These are phyloP conservation scores for Diacarnus erythraeanus DNA, from an alignment of 37 sponge, comb jelly and placozoan genomes.

Conservation along the genomic window DNA sequence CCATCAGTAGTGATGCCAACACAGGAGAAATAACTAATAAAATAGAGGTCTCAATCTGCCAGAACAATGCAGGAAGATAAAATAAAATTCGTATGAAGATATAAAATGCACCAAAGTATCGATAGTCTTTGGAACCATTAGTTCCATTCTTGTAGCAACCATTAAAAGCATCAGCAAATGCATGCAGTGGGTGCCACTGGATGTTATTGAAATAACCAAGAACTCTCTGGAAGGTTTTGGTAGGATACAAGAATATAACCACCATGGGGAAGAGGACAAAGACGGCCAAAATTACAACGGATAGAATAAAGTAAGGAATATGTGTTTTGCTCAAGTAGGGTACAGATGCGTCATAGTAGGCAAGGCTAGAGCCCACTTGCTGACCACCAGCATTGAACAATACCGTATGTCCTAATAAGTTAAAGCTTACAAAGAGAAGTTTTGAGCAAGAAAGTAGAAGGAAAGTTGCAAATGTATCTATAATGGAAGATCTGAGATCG, in stretches of 20 bases:
- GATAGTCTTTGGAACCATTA: constrained; percentile 25
- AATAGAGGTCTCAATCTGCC: background rate
- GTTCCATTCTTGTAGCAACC: constrained; percentile 51
- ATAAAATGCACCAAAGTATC: constrained; percentile 38
- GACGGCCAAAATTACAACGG: background rate
- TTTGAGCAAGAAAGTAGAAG: constrained; percentile 66
- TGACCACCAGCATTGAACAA: background rate
- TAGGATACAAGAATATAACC: constrained; percentile 21
- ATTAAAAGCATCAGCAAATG: constrained; percentile 28
- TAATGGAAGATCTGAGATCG: constrained; percentile 30
- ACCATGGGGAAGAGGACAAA: constrained; percentile 14
- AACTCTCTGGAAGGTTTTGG: background rate
- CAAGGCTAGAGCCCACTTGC: background rate
- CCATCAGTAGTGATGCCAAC: background rate
- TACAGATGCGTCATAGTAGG: constrained; percentile 2
- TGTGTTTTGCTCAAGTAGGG: constrained; percentile 8
- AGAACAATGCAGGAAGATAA: background rate
- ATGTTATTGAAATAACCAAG: constrained; percentile 3
- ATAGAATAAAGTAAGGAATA: constrained; percentile 15
- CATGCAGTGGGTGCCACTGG: constrained; percentile 21
- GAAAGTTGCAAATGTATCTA: constrained; percentile 55
- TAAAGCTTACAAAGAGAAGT: constrained; percentile 4
- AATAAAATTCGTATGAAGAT: background rate
- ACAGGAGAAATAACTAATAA: background rate
- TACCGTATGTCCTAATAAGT: background rate